Percentiles rank a stretch among this genome's conserved stretches.
Evolutionary conservation across 1,140 invertebrate genomes (phyloP).

Genomic region (Coptotermes formosanus): DNA sequence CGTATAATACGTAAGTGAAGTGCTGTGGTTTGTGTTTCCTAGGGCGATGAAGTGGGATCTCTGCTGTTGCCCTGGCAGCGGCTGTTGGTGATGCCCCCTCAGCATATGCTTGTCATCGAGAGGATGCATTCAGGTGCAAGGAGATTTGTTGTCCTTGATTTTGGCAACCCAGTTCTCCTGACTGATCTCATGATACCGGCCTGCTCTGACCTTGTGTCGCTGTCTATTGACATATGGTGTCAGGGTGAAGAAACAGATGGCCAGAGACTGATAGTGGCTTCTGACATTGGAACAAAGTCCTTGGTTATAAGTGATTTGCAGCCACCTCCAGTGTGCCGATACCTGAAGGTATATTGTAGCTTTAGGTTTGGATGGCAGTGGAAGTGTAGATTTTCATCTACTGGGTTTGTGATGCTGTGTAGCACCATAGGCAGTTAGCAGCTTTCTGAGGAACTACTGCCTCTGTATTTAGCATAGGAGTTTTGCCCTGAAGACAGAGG

Average conservation of each 20-base stretch:
- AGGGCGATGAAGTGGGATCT: neutral
- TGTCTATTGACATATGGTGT: constrained; percentile 88
- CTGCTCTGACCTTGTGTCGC: constrained; percentile 79
- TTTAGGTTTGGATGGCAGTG: neutral
- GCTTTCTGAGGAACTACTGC: too few species aligned
- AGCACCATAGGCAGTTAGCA: too few species aligned
- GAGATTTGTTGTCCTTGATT: constrained; percentile 82
- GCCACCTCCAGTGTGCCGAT: constrained; percentile 83
- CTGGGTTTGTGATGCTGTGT: too few species aligned
- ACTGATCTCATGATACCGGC: constrained; percentile 87
- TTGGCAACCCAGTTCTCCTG: constrained; percentile 78
- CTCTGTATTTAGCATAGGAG: too few species aligned
- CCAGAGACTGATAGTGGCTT: constrained; percentile 77
- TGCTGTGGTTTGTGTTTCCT: neutral
- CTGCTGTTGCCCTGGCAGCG: constrained; percentile 67
- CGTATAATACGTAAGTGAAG: neutral
- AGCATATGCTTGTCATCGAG: constrained; percentile 87
- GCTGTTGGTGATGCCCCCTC: constrained; percentile 70
- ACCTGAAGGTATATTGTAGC: constrained; percentile 68
- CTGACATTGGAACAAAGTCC: constrained; percentile 80
- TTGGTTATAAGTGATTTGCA: constrained; percentile 85
- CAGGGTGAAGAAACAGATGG: constrained; percentile 79
- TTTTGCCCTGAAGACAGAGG: too few species aligned
- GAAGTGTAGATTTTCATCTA: too few species aligned
- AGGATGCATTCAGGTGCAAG: constrained; percentile 87